Conservation (phyloP, 2,888 invertebrate species). For the Furcula furcula region DNA sequence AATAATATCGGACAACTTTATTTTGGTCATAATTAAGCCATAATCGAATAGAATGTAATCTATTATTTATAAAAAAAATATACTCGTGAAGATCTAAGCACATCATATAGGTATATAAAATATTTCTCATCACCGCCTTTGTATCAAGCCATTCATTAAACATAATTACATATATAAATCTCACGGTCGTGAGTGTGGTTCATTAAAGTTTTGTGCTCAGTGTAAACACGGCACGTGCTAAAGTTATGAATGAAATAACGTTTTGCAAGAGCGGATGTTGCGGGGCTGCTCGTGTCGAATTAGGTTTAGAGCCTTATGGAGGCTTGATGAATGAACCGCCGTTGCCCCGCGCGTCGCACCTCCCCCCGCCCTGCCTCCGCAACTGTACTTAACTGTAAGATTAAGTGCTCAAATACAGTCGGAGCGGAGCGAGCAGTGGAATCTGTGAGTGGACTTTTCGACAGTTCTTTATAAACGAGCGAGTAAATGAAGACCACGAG, state of each 20-base stretch:
- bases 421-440: no score
- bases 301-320: constrained; percentile 80
- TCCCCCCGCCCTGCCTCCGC: constrained; percentile 22
- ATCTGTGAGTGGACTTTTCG: no score
- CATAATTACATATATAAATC: constrained; percentile 2
- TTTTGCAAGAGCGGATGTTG: constrained; percentile 82
- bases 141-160: background rate
- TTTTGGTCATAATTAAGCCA: no score
- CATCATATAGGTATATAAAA: background rate
- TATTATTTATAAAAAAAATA: no score
- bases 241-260: constrained; percentile 80
- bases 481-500: no score
- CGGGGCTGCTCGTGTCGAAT: constrained; percentile 78
- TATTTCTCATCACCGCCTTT: background rate
- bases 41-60: no score
- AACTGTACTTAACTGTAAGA: constrained; percentile 31
- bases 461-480: no score
- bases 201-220: constrained; percentile 31
- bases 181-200: constrained; percentile 26
- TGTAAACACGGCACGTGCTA: constrained; percentile 52
- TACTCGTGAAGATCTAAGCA: background rate
- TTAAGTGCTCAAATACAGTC: no score
- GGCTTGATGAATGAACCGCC: constrained; percentile 76
- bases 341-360: constrained; percentile 33
- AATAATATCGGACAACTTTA: no score